Evolutionary conservation across 1,140 invertebrate genomes (phyloP), one percentile per base, ranked within the genome.

Genomic region (Zaprionus davidi): DNA sequence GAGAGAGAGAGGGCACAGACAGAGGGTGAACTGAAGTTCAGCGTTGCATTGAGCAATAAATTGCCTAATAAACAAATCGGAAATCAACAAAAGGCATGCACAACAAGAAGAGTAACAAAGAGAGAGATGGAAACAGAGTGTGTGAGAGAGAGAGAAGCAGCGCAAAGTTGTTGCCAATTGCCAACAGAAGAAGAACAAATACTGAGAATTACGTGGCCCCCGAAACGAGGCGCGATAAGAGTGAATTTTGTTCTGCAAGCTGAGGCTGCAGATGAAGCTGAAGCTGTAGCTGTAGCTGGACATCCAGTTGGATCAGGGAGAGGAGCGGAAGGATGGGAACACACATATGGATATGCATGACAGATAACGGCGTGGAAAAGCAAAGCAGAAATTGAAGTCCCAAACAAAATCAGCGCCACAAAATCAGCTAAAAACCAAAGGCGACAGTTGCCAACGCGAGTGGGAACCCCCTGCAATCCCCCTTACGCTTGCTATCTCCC

Each of bases 331-430:
- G 41, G 15, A n/a, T 2, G 41, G 6, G 41, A 9, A 36, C 31
- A 26, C 59, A 63, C 57, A 75, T 70, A 78, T 78, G 75, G 75
- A 77, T 77, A 74, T 77, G 75, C 75, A 77, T 77, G 75, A 77
- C 75, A 77, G 75, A 77, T 77, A 77, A 78, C 64, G 69, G 71
- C 64, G 41, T 53, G 59, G 63, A 73, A 63, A 75, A 63, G 38
- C 64, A 53, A 77, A 68, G 41, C 73, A 71, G 56, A 76, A 76
- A 76, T 71, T 71, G 68, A 75, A 75, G 72, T 71, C 44, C 53
- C 57, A 71, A 70, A 80, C 81, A 82, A 83, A 85, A 81, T 84
- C 76, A 76, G 28, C 55, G 49, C 58, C 63, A 77, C 46, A 79
- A 81, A 84, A 84, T 84, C 78, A 81, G 78, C 82, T 71, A 65